phyloP scores from a whole-genome alignment of 2,113 vertebrate genomes.

The Phalacrocorax aristotelis region DNA sequence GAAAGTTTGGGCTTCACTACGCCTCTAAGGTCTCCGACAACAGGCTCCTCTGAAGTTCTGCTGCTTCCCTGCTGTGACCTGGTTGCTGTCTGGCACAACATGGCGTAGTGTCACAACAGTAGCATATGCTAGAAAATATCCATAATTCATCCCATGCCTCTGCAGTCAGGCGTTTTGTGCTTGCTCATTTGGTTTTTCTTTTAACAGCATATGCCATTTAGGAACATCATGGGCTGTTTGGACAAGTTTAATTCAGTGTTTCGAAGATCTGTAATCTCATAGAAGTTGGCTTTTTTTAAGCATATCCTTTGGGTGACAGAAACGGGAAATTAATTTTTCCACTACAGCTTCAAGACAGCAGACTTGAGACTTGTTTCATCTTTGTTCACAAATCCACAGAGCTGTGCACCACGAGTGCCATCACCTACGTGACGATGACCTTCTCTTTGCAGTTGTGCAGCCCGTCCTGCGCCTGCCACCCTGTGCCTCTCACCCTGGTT shows the following conservation, averaged over 20 bases:
- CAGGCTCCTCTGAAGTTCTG: neutral
- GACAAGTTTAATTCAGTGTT: neutral
- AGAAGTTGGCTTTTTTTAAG: neutral
- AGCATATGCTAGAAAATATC: slow-evolving; percentile 9
- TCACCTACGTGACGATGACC: rapidly evolving
- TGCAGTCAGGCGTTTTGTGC: slow-evolving; percentile 5
- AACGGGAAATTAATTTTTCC: neutral
- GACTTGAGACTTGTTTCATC: neutral
- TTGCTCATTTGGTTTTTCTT: slow-evolving; percentile 20
- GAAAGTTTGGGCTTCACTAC: neutral
- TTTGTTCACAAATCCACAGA: neutral
- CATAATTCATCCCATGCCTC: neutral
- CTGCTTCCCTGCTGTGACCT: slow-evolving; percentile 5
- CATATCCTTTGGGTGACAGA: neutral
- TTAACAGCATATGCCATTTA: slow-evolving; percentile 18
- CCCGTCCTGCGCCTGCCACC: neutral
- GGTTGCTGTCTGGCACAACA: slow-evolving; percentile 16
- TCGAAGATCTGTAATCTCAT: neutral
- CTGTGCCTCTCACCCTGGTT: rapidly evolving
- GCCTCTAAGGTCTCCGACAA: neutral
- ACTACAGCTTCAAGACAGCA: neutral
- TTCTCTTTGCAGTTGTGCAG: neutral
- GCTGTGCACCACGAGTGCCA: rapidly evolving
- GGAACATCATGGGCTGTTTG: slow-evolving; percentile 13
- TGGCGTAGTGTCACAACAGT: slow-evolving; percentile 8